Base-by-base conservation (phyloP, 2,888 invertebrate species). In the Muschampia plurimacula region DNA sequence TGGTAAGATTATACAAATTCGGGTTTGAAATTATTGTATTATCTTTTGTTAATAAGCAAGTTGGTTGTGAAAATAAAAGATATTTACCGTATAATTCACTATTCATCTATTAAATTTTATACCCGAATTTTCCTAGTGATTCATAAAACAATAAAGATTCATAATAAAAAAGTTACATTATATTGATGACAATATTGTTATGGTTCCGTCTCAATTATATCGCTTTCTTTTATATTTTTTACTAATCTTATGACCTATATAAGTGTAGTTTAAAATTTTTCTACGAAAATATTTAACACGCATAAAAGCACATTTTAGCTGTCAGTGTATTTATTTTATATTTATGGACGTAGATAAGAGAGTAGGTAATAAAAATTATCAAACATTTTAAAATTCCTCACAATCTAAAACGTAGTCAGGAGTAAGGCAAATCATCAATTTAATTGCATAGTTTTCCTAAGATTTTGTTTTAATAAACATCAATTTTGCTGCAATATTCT, bases 401-500 rank as follows among this genome's bases (percentile, higher is more conserved):
- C 52, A 57, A 57, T 57, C 28, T 32, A 0, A 52, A 52, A 52
- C 52, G 15, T 15, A 52, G 13, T 4, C 13, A 13, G 6, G 32
- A 57, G 57, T 6, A 28, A 60, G 13, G n/a, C 32, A 39, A 55
- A 69, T 64, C 69, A 64, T 57, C 10, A 10, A 15, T 41, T 64
- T 64, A 57, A 49, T 69, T 69, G 39, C 55, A 55, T 67, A 39
- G n/a, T 2, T 63, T 41, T 3, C 15, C 15, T 52, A 63, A 63
- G 55, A 55, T 55, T 69, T 55, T 69, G 64, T 69, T 52, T 6
- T 3, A 60, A 13, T 9, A 10, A 63, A 41, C 63, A 64, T 44
- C 46, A 46, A 65, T 70, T 70, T 65, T 15, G 64, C 36, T 22
- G 70, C 28, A 64, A 70, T 70, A 65, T 65, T 36, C 46, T 44